Evolutionary conservation across 2,888 invertebrate species (phyloP).

Genomic region (Encarsia formosa): DNA sequence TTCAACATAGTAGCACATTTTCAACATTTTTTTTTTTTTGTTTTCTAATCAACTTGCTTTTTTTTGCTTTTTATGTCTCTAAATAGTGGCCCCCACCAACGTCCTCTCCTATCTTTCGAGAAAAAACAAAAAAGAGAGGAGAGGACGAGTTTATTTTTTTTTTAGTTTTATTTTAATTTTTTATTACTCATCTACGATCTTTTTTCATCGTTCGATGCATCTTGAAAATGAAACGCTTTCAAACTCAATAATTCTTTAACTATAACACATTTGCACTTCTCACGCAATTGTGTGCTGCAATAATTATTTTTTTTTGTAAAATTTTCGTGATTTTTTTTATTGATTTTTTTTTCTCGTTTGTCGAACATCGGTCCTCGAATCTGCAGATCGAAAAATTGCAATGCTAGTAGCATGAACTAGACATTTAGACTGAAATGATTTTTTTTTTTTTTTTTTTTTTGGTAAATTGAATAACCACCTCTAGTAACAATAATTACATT

Average conservation of each 20-base stretch:
- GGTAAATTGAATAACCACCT: no score
- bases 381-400: conserved; percentile 19
- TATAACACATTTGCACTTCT: conserved; percentile 4
- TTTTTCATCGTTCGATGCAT: conserved; percentile 16
- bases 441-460: conserved; percentile 5
- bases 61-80: conserved; percentile 11
- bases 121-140: conserved; percentile 19
- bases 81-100: conserved; percentile 27
- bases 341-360: conserved; percentile 1
- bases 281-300: neutral
- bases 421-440: conserved; percentile 21
- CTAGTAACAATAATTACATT: conserved; percentile 23
- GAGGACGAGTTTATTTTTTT: conserved; percentile 23
- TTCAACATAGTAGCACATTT: neutral
- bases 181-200: conserved; percentile 1
- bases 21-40: conserved; percentile 1
- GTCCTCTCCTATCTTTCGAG: conserved; percentile 17
- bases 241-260: neutral
- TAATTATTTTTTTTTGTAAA: neutral
- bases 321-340: neutral
- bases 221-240: conserved; percentile 6
- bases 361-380: conserved; percentile 27
- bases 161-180: neutral
- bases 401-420: conserved; percentile 12
- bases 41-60: conserved; percentile 7